Conservation (phyloP, 1,140 invertebrate species). For the Hetaerina americana region DNA sequence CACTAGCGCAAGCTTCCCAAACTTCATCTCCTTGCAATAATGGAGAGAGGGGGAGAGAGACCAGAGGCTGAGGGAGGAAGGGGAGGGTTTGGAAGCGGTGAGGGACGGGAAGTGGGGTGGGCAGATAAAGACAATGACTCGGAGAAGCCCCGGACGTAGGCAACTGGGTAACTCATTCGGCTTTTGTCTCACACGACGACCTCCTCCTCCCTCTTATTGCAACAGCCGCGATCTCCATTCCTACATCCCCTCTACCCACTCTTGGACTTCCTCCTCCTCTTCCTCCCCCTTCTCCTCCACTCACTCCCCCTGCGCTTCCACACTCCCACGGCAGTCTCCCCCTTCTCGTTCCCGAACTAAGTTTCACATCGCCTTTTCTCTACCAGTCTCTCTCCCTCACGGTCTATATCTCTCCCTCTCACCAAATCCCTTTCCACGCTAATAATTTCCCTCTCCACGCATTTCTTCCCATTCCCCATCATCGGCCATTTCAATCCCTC, state of each 20-base stretch:
- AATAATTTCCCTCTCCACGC: background rate
- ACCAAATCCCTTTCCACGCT: background rate
- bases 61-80: background rate
- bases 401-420: background rate
- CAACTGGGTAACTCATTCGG: background rate
- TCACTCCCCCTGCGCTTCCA: no score
- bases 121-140: background rate
- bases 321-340: no score
- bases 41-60: background rate
- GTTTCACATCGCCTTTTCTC: no score
- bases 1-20: background rate
- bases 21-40: background rate
- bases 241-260: background rate
- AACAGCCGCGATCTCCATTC: background rate
- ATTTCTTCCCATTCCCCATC: background rate
- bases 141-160: background rate
- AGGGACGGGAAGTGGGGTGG: no score
- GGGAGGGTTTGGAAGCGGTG: no score
- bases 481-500: background rate
- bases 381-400: background rate
- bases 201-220: background rate
- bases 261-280: no score
- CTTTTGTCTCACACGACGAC: background rate
- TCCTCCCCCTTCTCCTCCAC: no score
- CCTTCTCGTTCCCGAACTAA: no score